Evolutionary conservation across 2,113 vertebrate genomes (phyloP), one percentile per base, ranked within the genome.

Genomic region (Hippocampus mohnikei): DNA sequence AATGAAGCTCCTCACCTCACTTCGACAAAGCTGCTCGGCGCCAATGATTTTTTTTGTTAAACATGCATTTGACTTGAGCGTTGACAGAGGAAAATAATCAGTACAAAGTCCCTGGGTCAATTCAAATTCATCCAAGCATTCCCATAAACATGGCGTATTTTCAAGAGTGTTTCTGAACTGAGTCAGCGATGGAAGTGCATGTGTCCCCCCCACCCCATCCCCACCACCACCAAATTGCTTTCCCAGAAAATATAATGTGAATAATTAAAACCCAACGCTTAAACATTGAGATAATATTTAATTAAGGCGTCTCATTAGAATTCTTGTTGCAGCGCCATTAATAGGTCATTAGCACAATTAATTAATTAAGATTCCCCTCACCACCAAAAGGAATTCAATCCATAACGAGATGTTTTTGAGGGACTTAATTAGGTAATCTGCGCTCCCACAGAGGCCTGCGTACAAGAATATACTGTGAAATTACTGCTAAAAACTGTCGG

Each of bases 281-380:
- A 92, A 92, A 90, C 90, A 88, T 85, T 90, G 88, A 91, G 91
- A 92, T 93, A 92, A 92, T 93, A 92, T 92, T 93, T 93, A 92
- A 93, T 93, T 92, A 90, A 90, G 87, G 85, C 84, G 82, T 82
- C 89, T 90, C 85, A 89, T 91, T 93, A 90, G 86, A 91, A 93
- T 92, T 90, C 87, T 83, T 83, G 48, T 69, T 80, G 81, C 85
- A 75, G 70, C 61, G 53, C 85, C 87, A 91, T 91, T 91, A 92
- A 92, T 88, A 84, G 85, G 81, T 87, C 89, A 90, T 93, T 93
- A 93, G 89, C 85, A 83, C 88, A 88, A 92, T 90, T 89, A 92
- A 93, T 93, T 92, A 91, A 91, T 92, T 90, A 92, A 90, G 82
- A 72, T 84, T 84, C 78, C 81, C 42, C 85, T 78, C 88, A 89